Evolutionary conservation across 2,113 vertebrate genomes (phyloP), one percentile per base, ranked within the genome.

Genomic region (Lepidiolamprologus cunningtoni): DNA sequence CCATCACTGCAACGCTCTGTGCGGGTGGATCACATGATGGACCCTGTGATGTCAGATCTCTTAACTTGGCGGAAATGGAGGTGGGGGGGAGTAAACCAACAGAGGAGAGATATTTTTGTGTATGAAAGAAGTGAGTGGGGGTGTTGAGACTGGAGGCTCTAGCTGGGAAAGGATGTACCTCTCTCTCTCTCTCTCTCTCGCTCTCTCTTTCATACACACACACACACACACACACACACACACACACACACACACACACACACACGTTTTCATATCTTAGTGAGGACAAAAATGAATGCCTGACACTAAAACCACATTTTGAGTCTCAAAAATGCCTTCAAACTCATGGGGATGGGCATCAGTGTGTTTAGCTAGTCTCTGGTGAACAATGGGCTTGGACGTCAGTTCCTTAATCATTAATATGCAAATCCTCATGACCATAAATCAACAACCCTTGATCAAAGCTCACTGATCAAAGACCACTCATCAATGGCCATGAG

Each of bases 21-120:
- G 94, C 83, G 94, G 95, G 93, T 53, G 93, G 92, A 92, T 94
- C 94, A 93, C 91, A 57, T 95, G 93, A 84, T 28, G 26, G 10
- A 80, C 63, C 23, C 88, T 92, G 92, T 93, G 94, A 95, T 89
- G 94, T 94, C 87, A 93, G 28, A 87, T 81, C 83, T 92, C 84
- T 83, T 68, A 83, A 87, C 80, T 81, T 85, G 88, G 91, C 86
- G 90, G 95, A 94, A 94, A 91, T 94, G 89, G 85, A 90, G 83
- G 87, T 55, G 85, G 86, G 63, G 35, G 84, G 53, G 68, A n/a
- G 50, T 84, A 57, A 92, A 89, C 87, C 87, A 92, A 81, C 84
- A 89, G 73, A 89, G 82, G 79, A 92, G 68, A 88, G 86, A 88
- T 93, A 88, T 92, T 93, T 91, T 81, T 76, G 61, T 89, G 42